Evolutionary conservation across 2,113 vertebrate species (phyloP), one percentile per base, ranked within the genome.

Genomic region (Vimba vimba): DNA sequence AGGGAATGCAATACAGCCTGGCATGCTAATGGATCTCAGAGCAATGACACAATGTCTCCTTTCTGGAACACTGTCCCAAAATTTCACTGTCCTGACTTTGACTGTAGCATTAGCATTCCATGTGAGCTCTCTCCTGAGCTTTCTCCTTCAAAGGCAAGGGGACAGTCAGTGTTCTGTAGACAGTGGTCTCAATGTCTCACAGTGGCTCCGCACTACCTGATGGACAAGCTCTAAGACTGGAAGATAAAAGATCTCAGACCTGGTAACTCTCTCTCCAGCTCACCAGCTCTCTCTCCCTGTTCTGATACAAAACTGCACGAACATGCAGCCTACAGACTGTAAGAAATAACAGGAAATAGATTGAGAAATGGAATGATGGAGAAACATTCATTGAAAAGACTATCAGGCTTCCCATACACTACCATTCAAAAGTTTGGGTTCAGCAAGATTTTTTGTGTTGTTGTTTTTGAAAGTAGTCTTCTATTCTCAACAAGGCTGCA

Each of bases 61-160:
- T 84, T 45, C 80, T 64, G 6, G 62, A 77, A 43, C 43, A 57
- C 45, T 15, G 27, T 82, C 36, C 79, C 9, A 23, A 55, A 82
- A 66, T 79, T 59, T 27, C 64, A 75, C 64, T 88, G 52, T 88
- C 79, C 79, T 82, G 33, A 71, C 25, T 78, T 86, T 78, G 75
- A 86, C 79, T 52, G 27, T 43, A 81, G 45, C 74, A 79, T 88
- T 84, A 83, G 55, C 75, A 86, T 86, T 84, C 59, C 21, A 36
- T 19, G 27, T 50, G 64, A 60, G 79, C 25, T 27, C 30, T 81
- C 71, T 30, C 21, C 12, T 69, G 85, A 74, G 84, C 73, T 76
- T 76, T 86, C 59, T 82, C 77, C 82, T 84, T 84, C 68, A 86
- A 86, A 60, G 30, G 15, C 69, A 25, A 59, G 6, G 43, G 39